Evolutionary conservation across 1,140 invertebrate species (phyloP), one percentile per base, ranked within the genome.

Genomic region (Drosophila chauvacae): DNA sequence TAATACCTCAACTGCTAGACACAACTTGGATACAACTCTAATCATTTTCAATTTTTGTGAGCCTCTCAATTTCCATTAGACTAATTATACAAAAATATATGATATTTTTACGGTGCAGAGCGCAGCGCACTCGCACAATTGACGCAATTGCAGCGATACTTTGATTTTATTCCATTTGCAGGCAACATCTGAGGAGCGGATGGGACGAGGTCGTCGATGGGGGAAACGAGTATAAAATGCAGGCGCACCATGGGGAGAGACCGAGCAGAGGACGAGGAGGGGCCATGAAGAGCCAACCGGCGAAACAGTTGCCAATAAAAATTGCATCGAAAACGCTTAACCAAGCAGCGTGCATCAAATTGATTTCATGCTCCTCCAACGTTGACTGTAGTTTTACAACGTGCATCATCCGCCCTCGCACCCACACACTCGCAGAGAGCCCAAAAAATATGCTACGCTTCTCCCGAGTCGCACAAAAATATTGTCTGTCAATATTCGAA

Each of bases 281-380:
- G 11, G 35, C 41, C 71, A 58, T 26, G 73, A 64, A 51, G 70
- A 58, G 53, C 51, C 73, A 77, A 66, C 73, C 63, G 68, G 56
- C 77, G 85, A 80, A 90, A 90, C 81, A 81, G 86, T 90, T 85
- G 85, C 55, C 85, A 90, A 90, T 90, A 90, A 90, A 90, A 90
- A 90, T 81, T 90, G 81, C 86, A 90, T 90, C 90, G 85, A 90
- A 80, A 87, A 85, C 85, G 85, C 85, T 90, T 90, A 85, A 90
- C 85, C 85, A 80, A 85, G 85, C 85, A 85, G 74, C 85, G 77
- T 85, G 71, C 81, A 90, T 90, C 86, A 90, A 90, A 90, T 90
- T 90, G 85, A 90, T 90, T 90, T 72, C 85, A 81, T 81, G 59
- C 74, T 61, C 53, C 50, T 76, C 35, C 48, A 55, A 69, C 62